Conservation (phyloP, 2,888 invertebrate genomes). For the Aphidius colemani region DNA sequence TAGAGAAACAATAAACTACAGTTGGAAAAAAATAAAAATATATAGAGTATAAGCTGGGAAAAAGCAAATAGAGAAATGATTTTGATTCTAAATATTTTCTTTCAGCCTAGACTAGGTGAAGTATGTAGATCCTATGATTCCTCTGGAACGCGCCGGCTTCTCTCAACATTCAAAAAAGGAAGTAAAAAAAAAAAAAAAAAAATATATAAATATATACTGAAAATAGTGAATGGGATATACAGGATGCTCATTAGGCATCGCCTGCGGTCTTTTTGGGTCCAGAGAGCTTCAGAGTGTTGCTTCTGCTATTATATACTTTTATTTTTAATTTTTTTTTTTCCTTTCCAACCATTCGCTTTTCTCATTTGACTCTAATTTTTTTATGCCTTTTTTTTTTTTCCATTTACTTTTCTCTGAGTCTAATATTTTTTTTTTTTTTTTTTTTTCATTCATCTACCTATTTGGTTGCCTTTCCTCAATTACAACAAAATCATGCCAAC, state of each 20-base stretch:
- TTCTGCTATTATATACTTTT: constrained; percentile 17
- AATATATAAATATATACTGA: background rate
- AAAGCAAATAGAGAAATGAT: too few species aligned
- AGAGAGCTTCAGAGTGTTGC: too few species aligned
- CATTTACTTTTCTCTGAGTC: background rate
- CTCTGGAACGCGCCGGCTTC: too few species aligned
- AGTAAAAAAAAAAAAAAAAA: background rate
- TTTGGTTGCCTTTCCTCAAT: constrained; percentile 24
- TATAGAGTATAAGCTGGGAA: too few species aligned
- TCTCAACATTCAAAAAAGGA: background rate
- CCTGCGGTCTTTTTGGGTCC: constrained; percentile 51
- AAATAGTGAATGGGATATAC: constrained; percentile 34
- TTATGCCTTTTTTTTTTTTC: constrained; percentile 5
- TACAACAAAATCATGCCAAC: constrained; percentile 18
- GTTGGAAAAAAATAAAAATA: too few species aligned
- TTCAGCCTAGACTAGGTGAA: too few species aligned
- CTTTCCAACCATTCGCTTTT: constrained; percentile 28
- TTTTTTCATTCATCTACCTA: constrained; percentile 2
- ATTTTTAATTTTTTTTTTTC: constrained; percentile 26
- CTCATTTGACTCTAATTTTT: constrained; percentile 25
- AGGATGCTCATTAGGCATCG: constrained; percentile 60
- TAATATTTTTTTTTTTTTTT: constrained; percentile 13
- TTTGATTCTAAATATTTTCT: too few species aligned
- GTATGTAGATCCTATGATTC: too few species aligned
- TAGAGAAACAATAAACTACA: too few species aligned